phyloP scores from a whole-genome alignment of 2,888 invertebrate species.

The Platycheirus albimanus region DNA sequence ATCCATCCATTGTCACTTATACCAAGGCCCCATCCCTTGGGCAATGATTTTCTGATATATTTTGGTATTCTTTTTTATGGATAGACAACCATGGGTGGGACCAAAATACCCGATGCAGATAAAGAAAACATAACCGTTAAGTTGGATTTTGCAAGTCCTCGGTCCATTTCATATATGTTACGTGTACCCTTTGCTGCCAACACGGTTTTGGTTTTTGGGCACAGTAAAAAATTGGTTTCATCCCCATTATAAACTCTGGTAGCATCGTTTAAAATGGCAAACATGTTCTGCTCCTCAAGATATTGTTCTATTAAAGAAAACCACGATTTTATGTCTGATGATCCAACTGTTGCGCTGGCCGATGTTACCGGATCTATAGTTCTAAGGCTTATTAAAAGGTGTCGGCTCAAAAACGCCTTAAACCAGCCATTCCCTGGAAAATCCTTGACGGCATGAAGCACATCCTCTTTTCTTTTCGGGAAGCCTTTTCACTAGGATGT shows the following conservation, averaged over 20 bases:
- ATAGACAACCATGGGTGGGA: no score
- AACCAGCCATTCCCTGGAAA: no score
- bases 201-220: slow-evolving; percentile 16
- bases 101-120: no score
- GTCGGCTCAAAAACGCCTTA: no score
- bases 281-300: slow-evolving; percentile 7
- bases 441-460: slow-evolving; percentile 34
- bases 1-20: no score
- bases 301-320: slow-evolving; percentile 10
- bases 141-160: no score
- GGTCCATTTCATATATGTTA: no score
- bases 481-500: slow-evolving; percentile 17
- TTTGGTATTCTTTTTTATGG: no score
- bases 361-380: slow-evolving; percentile 11
- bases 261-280: slow-evolving; percentile 5
- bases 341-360: slow-evolving; percentile 17
- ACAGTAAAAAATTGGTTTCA: slow-evolving; percentile 6
- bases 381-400: slow-evolving; percentile 3
- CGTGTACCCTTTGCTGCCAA: slow-evolving; percentile 25
- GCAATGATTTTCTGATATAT: no score
- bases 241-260: slow-evolving; percentile 14
- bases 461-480: slow-evolving; percentile 27
- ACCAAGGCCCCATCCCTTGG: no score
- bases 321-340: slow-evolving; percentile 3
- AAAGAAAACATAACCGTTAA: no score